Percentiles rank a stretch among this genome's conserved stretches.
These are phyloP conservation scores for Pocillopora damicornis DNA, from an alignment of 64 coral and sea anemone genomes.

Conservation along the genomic window DNA sequence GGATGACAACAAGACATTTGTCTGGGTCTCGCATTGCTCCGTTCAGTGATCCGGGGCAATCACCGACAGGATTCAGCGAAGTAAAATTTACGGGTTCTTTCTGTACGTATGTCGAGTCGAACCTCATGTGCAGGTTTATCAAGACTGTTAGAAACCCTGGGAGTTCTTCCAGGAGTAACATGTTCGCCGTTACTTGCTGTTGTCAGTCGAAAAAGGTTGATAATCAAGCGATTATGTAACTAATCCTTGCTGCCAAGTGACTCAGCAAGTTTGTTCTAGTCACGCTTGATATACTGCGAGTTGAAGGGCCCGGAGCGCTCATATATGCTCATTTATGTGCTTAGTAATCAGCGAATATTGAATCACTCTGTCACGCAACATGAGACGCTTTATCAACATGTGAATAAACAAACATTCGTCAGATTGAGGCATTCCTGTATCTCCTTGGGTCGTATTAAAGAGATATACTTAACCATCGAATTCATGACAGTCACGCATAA, in stretches of 20 bases:
- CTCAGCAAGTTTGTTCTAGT: background rate
- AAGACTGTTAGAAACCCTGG: slow-evolving; percentile 54
- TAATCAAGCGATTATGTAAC: background rate
- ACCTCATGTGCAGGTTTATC: slow-evolving; percentile 69
- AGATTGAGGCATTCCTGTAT: no score
- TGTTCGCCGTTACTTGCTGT: background rate
- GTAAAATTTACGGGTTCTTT: slow-evolving; percentile 70
- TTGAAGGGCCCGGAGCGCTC: background rate
- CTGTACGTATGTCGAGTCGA: slow-evolving; percentile 56
- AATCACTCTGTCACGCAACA: background rate
- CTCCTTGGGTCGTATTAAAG: no score
- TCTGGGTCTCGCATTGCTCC: slow-evolving; percentile 54
- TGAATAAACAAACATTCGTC: no score
- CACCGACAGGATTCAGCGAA: slow-evolving; percentile 61
- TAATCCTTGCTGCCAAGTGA: background rate
- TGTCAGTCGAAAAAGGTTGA: background rate
- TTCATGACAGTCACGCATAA: no score
- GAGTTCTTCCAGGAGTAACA: slow-evolving; percentile 59
- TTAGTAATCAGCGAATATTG: background rate
- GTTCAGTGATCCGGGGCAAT: slow-evolving; percentile 69
- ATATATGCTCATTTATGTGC: background rate
- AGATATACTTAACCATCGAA: no score
- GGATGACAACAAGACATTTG: slow-evolving; percentile 83
- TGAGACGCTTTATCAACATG: no score
- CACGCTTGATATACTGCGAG: background rate